Evolutionary conservation across 2,113 vertebrate species (phyloP).

Genomic region (Urocynchramus pylzowi): DNA sequence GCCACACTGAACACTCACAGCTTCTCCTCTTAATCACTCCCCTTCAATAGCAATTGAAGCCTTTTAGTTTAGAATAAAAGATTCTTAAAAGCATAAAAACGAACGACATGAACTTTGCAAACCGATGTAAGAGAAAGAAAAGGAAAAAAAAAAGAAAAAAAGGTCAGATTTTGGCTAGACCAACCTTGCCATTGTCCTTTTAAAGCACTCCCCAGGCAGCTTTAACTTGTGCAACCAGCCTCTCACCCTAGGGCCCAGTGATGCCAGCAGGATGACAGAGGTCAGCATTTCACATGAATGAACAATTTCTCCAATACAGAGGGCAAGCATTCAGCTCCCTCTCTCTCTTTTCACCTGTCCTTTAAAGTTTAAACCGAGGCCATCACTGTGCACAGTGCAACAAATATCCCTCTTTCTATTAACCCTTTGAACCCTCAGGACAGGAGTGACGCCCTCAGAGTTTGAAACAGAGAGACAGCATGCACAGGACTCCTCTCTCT

Average conservation of each 20-base stretch:
- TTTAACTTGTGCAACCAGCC: constrained; percentile 50
- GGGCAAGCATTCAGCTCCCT: neutral
- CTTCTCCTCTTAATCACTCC: neutral
- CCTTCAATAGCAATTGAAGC: constrained; percentile 10
- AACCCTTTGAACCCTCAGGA: neutral
- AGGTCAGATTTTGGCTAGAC: constrained; percentile 57
- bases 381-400: neutral
- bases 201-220: constrained; percentile 63
- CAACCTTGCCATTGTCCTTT: constrained; percentile 71
- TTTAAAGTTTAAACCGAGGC: constrained; percentile 1
- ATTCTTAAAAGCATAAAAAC: neutral
- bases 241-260: constrained; percentile 42
- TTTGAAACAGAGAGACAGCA: neutral
- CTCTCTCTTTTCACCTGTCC: constrained; percentile 42
- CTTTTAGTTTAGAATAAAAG: neutral
- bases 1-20: neutral
- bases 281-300: constrained; percentile 73
- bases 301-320: constrained; percentile 64
- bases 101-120: constrained; percentile 49
- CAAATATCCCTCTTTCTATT: neutral
- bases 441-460: neutral
- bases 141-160: neutral
- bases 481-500: neutral
- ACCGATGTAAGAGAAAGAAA: neutral
- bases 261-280: constrained; percentile 70